phyloP scores from a whole-genome alignment of 2,888 invertebrate species.

The Fabriciana adippe region DNA sequence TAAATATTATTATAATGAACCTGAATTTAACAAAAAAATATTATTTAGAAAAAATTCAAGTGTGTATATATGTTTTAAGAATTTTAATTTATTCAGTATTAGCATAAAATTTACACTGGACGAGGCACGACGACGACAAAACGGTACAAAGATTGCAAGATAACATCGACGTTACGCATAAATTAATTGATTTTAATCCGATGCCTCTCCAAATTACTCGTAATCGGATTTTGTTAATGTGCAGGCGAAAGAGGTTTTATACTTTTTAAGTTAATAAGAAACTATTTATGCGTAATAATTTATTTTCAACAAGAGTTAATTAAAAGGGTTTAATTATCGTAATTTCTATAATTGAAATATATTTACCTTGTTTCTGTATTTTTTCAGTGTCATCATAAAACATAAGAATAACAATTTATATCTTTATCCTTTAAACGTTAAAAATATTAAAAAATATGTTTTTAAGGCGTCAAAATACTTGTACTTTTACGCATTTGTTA shows the following conservation, averaged over 20 bases:
- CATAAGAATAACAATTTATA: too few relatives aligned
- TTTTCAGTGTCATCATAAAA: neutral
- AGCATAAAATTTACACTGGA: slow-evolving; percentile 39
- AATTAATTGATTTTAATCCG: slow-evolving; percentile 70
- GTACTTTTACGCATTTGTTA: too few relatives aligned
- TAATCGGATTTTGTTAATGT: slow-evolving; percentile 40
- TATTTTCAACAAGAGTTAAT: slow-evolving; percentile 18
- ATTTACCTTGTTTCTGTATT: neutral
- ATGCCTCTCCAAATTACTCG: slow-evolving; percentile 46
- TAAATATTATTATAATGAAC: too few relatives aligned
- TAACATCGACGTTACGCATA: slow-evolving; percentile 63
- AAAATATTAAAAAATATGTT: too few relatives aligned
- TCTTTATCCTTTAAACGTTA: too few relatives aligned
- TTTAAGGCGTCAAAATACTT: too few relatives aligned
- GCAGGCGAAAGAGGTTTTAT: slow-evolving; percentile 33
- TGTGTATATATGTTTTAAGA: too few relatives aligned
- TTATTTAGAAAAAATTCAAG: too few relatives aligned
- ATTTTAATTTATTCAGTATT: slow-evolving; percentile 9
- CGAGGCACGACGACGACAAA: slow-evolving; percentile 48
- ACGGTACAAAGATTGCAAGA: slow-evolving; percentile 48
- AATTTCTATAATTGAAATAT: slow-evolving; percentile 9
- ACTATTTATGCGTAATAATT: slow-evolving; percentile 15
- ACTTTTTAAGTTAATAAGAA: slow-evolving; percentile 25
- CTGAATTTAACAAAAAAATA: too few relatives aligned
- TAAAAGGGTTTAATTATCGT: slow-evolving; percentile 19